Base-by-base conservation (phyloP, 2,797 vertebrate species). In the Pantherophis alleghaniensis region DNA sequence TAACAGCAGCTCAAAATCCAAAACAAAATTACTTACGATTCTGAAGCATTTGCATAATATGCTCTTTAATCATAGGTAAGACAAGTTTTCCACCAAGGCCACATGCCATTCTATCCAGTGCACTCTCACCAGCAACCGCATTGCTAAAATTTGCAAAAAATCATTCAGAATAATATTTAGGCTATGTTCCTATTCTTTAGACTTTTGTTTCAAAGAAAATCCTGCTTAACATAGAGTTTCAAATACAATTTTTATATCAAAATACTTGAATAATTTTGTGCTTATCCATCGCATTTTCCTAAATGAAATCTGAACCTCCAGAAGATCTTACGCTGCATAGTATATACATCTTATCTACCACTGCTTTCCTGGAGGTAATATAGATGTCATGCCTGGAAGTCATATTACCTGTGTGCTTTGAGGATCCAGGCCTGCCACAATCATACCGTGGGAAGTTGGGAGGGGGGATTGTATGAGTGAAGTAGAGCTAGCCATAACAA, bases 11-110 rank as follows among this genome's bases (percentile, higher is more conserved):
- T 0, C 69, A 26, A 93, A 93, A 1, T 87, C 4, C 63, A 89
- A 93, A 90, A 87, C 0, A 79, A 88, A 87, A 63, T 86, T 92
- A 98, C 99, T 99, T 97, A 99, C 99, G 97, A 96, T 99, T 99
- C 96, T 99, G 99, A 93, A 99, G 98, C 99, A 99, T 99, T 96
- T 99, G 98, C 99, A 99, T 99, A 94, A 99, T 99, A 96, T 99
- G 99, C 95, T 99, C 99, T 96, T 99, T 99, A 97, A 99, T 99
- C 98, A 99, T 99, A 1, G 99, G 99, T 26, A 99, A 96, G 93
- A 99, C 98, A 7, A 99, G 99, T 95, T 99, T 99, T 55, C 99
- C 99, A 94, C 99, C 99, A 92, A 99, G 98, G 86, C 99, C 99
- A 95, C 99, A 99, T 5, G 99, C 99, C 89, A 99, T 99, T 94